phyloP scores from a whole-genome alignment of 2,113 vertebrate species.

The Thunnus thynnus region DNA sequence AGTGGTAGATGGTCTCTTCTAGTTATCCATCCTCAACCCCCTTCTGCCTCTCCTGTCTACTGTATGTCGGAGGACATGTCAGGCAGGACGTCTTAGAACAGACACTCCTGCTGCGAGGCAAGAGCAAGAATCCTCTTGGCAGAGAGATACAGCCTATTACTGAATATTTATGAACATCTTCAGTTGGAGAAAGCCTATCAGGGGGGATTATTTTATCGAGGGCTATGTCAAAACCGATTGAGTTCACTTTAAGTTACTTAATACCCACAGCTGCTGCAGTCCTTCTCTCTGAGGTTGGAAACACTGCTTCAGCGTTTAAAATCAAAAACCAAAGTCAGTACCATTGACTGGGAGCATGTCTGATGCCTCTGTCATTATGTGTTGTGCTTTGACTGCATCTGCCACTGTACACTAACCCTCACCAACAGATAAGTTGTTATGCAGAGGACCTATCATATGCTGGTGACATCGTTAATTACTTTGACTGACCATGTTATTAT shows the following conservation, averaged over 20 bases:
- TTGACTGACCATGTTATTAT: too few species aligned
- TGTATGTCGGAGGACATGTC: not conserved
- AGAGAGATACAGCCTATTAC: not conserved
- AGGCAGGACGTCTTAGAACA: not conserved
- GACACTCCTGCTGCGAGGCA: not conserved
- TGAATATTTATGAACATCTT: conserved; percentile 10
- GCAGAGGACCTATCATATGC: too few species aligned
- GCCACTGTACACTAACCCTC: too few species aligned
- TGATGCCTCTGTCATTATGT: too few species aligned
- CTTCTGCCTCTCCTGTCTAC: not conserved
- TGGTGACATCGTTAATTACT: too few species aligned
- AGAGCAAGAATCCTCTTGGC: not conserved
- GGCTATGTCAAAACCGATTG: conserved; percentile 26
- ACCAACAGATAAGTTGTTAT: too few species aligned
- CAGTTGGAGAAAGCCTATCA: not conserved
- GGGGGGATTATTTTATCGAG: conserved; percentile 37
- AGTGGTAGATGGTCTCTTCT: conserved; percentile 7
- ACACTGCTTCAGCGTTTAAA: not conserved
- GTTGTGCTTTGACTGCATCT: too few species aligned
- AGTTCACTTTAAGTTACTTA: conserved; percentile 40
- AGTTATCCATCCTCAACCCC: not conserved
- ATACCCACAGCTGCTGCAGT: not conserved
- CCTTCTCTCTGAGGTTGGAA: not conserved
- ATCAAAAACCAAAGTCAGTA: not conserved
- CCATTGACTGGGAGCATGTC: too few species aligned